A percentile compares a stretch with the other conserved stretches of the same genome.
Conservation (phyloP, 2,113 vertebrate genomes). For the Chaetorhynchus papuensis region DNA sequence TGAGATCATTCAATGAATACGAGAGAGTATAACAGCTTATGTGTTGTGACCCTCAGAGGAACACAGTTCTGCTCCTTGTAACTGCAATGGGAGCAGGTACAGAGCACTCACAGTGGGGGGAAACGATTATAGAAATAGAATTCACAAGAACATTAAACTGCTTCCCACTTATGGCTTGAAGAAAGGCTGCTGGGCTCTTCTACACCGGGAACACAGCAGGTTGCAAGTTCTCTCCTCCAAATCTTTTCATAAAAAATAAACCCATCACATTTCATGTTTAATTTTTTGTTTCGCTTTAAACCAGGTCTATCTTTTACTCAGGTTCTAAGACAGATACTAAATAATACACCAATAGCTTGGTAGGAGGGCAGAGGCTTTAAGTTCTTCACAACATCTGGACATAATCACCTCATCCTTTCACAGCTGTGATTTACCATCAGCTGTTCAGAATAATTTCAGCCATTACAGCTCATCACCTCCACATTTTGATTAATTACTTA, state of each 20-base stretch:
- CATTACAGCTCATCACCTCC: background rate
- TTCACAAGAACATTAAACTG: background rate
- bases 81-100: background rate
- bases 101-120: background rate
- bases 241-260: background rate
- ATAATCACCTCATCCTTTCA: background rate
- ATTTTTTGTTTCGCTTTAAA: background rate
- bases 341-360: background rate
- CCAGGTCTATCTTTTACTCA: background rate
- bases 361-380: background rate
- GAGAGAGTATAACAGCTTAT: background rate
- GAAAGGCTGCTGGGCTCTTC: background rate
- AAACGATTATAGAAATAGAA: rapidly evolving
- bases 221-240: background rate
- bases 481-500: background rate
- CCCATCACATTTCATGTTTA: background rate
- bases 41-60: background rate
- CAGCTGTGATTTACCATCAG: background rate
- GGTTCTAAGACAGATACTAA: background rate
- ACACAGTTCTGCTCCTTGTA: background rate
- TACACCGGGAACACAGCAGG: background rate
- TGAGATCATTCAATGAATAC: background rate
- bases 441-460: background rate
- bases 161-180: background rate
- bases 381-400: background rate